Conservation (phyloP, 2,797 vertebrate species). For the Loris lydekkerianus region DNA sequence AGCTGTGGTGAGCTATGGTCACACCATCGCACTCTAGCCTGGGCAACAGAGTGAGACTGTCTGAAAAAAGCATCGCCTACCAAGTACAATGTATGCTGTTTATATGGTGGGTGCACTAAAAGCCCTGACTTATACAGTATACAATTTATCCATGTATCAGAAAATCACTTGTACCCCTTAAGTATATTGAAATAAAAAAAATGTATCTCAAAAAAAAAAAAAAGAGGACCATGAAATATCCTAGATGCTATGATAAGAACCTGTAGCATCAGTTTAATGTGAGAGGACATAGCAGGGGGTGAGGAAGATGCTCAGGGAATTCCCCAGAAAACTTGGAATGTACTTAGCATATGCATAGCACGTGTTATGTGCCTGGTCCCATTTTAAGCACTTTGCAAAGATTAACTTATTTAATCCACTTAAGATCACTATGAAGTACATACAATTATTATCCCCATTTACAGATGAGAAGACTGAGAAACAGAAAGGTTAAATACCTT, state of each 20-base stretch:
- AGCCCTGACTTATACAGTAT: background rate
- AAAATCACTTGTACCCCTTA: background rate
- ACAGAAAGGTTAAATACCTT: background rate
- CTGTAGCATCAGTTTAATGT: background rate
- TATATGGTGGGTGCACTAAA: background rate
- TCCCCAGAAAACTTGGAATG: background rate
- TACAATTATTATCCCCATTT: background rate
- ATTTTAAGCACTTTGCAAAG: slow-evolving; percentile 22
- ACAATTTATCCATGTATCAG: background rate
- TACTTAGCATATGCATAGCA: background rate
- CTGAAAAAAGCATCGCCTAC: background rate
- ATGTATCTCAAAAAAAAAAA: background rate
- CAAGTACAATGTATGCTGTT: background rate
- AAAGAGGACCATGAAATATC: background rate
- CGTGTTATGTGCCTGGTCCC: background rate
- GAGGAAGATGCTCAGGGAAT: background rate
- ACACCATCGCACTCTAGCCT: background rate
- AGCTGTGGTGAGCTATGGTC: background rate
- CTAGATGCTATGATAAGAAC: background rate
- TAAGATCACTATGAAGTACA: background rate
- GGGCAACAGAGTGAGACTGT: background rate
- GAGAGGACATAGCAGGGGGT: background rate
- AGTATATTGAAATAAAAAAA: background rate
- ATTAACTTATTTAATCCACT: background rate
- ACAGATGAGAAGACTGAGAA: background rate